Percentiles rank a stretch among this genome's conserved stretches.
phyloP scores from a whole-genome alignment of 1,140 invertebrate species.

The Cephus cinctus region DNA sequence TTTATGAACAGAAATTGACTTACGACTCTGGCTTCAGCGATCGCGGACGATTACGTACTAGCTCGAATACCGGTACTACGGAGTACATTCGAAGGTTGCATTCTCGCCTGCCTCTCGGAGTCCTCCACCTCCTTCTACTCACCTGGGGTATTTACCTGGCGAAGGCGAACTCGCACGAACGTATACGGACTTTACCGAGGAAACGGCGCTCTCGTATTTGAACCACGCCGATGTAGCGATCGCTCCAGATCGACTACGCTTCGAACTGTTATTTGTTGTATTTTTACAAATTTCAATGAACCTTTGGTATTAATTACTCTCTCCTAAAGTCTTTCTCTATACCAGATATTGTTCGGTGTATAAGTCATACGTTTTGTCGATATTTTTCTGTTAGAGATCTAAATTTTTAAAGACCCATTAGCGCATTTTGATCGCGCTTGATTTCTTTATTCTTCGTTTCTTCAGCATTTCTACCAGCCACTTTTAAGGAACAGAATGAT shows the following conservation, averaged over 20 bases:
- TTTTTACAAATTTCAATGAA: no score
- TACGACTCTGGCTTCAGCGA: slow-evolving; percentile 17
- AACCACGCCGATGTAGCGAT: no score
- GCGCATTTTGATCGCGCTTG: no score
- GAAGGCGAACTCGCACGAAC: slow-evolving; percentile 32
- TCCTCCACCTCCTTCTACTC: slow-evolving; percentile 27
- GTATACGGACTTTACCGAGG: slow-evolving; percentile 23
- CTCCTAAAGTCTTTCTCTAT: no score
- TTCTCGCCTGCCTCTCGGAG: slow-evolving; percentile 28
- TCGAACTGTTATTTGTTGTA: no score
- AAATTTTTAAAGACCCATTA: no score
- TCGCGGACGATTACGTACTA: slow-evolving; percentile 38
- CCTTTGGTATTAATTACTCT: no score
- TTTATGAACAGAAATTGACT: no score
- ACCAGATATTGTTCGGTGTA: not conserved
- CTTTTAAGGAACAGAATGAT: no score
- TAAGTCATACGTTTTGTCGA: not conserved
- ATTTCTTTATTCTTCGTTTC: no score
- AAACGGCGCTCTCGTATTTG: slow-evolving; percentile 14
- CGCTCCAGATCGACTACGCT: no score
- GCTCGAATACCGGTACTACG: slow-evolving; percentile 32
- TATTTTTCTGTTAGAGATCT: not conserved
- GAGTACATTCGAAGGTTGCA: slow-evolving; percentile 42
- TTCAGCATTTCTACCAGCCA: no score
- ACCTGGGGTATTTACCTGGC: slow-evolving; percentile 47